Evolutionary conservation across 1,140 invertebrate genomes (phyloP).

Genomic region (Teleopsis dalmanni): DNA sequence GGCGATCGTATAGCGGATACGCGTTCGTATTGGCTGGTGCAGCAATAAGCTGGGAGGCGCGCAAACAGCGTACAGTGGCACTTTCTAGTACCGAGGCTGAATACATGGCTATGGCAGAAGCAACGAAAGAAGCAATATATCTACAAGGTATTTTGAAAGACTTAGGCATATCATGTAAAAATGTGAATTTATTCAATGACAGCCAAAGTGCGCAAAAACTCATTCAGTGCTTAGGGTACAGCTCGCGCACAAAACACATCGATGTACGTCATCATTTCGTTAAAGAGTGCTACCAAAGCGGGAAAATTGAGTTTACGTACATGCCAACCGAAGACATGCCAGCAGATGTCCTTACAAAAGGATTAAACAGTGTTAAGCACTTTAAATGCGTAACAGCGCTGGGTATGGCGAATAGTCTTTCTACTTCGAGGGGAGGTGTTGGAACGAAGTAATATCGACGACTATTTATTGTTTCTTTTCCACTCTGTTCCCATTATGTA

Average conservation of each 20-base stretch:
- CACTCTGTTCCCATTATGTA: too few species aligned
- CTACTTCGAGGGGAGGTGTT: constrained; percentile 9
- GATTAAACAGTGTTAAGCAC: constrained; percentile 8
- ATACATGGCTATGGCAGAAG: constrained; percentile 23
- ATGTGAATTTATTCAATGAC: constrained; percentile 13
- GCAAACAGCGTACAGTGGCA: not conserved
- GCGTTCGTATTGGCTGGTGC: constrained; percentile 21
- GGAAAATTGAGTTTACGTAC: constrained; percentile 16
- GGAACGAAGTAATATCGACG: too few species aligned
- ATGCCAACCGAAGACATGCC: constrained; percentile 21
- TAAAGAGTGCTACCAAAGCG: constrained; percentile 13
- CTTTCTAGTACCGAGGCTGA: constrained; percentile 34
- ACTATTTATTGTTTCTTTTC: too few species aligned
- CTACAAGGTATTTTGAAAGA: not conserved
- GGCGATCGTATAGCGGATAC: constrained; percentile 33
- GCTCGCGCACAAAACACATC: constrained; percentile 35
- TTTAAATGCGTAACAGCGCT: not conserved
- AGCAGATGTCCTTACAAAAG: constrained; percentile 28
- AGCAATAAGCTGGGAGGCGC: constrained; percentile 4
- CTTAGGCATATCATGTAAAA: not conserved
- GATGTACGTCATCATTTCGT: constrained; percentile 35
- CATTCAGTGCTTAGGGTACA: constrained; percentile 20
- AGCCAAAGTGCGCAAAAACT: constrained; percentile 28
- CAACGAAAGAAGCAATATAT: constrained; percentile 1
- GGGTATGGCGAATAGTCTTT: not conserved